Conservation (phyloP, 2,888 invertebrate species). For the Acutogordius australiensis region DNA sequence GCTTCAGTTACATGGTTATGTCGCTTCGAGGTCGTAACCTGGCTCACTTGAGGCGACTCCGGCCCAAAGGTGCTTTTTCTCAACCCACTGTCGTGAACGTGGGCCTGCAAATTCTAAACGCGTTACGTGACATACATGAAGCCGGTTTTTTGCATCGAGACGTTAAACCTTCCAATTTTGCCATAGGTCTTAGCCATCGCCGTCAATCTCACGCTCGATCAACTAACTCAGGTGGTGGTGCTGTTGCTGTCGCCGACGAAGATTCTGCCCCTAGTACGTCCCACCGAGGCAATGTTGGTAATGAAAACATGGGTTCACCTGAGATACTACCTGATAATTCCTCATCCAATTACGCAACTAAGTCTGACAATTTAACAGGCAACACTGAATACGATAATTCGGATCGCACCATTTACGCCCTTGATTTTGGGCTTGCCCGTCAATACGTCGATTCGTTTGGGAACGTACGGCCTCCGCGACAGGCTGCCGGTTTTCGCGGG, state of each 20-base stretch:
- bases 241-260: no score
- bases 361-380: not conserved
- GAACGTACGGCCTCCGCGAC: conserved; percentile 70
- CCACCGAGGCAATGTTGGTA: no score
- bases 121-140: conserved; percentile 84
- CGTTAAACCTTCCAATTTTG: conserved; percentile 48
- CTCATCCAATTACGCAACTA: not conserved
- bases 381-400: no score
- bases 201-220: not conserved
- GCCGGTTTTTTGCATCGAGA: conserved; percentile 94
- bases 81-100: conserved; percentile 72
- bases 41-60: conserved; percentile 70
- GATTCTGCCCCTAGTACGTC: not conserved
- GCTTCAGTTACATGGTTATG: conserved; percentile 99
- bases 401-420: conserved; percentile 41
- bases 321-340: no score
- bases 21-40: conserved; percentile 85
- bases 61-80: conserved; percentile 78
- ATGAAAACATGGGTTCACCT: no score
- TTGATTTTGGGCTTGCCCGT: conserved; percentile 87
- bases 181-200: not conserved
- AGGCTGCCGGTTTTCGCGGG: conserved; percentile 75
- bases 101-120: conserved; percentile 73
- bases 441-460: conserved; percentile 59
- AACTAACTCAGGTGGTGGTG: no score